Evolutionary conservation across 2,113 vertebrate genomes (phyloP).

Genomic region (Gymnocephalus cernua): DNA sequence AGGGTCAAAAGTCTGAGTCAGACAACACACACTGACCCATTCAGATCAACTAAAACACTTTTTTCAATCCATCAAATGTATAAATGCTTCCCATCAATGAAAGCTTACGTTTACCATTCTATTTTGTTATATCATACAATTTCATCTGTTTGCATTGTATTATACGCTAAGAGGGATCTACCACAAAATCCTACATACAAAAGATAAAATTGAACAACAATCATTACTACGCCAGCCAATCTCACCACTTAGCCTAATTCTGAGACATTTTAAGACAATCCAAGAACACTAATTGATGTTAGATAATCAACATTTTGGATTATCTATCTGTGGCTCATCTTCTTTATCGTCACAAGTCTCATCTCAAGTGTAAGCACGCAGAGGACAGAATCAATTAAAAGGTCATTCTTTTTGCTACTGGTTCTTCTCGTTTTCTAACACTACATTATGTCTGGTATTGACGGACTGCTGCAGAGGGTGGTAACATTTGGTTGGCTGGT

Average conservation of each 20-base stretch:
- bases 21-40: background rate
- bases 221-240: background rate
- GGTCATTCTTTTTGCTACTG: background rate
- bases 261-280: background rate
- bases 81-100: background rate
- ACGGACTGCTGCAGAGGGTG: constrained; percentile 3
- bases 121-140: background rate
- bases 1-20: background rate
- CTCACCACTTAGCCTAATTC: background rate
- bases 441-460: background rate
- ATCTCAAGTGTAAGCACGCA: background rate
- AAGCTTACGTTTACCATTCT: background rate
- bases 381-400: background rate
- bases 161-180: background rate
- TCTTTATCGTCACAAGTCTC: background rate
- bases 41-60: background rate
- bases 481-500: background rate
- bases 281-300: background rate
- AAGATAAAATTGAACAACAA: background rate
- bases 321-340: background rate
- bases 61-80: background rate
- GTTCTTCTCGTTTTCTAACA: background rate
- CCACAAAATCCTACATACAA: background rate
- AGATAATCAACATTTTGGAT: background rate
- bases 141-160: background rate